Conservation (phyloP, 2,888 invertebrate genomes). For the Tenthredo distinguenda region DNA sequence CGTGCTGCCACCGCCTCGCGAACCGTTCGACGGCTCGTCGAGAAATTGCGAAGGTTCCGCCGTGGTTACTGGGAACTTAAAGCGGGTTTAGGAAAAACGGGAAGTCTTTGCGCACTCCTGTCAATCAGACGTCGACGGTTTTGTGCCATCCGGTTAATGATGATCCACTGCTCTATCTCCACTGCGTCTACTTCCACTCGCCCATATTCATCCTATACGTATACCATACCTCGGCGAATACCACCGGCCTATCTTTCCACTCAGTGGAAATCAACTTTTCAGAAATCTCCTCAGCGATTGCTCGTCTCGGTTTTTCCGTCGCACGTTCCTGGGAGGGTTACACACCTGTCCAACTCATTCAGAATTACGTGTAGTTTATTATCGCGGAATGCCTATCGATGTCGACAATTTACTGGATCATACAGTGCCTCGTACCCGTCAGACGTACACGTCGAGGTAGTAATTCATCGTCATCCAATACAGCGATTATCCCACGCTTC, state of each 20-base stretch:
- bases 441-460: not conserved
- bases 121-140: slow-evolving; percentile 75
- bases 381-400: slow-evolving; percentile 15
- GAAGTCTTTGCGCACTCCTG: slow-evolving; percentile 73
- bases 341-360: slow-evolving; percentile 37
- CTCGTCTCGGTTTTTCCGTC: slow-evolving; percentile 29
- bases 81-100: slow-evolving; percentile 74
- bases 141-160: slow-evolving; percentile 74
- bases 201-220: not conserved
- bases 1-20: slow-evolving; percentile 54
- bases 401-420: not conserved
- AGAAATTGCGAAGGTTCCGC: slow-evolving; percentile 62
- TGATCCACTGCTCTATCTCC: slow-evolving; percentile 74
- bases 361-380: slow-evolving; percentile 37
- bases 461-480: slow-evolving; percentile 4
- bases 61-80: slow-evolving; percentile 69
- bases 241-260: not conserved
- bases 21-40: slow-evolving; percentile 51
- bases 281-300: slow-evolving; percentile 32
- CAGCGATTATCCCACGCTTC: slow-evolving; percentile 46
- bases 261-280: slow-evolving; percentile 46
- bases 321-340: slow-evolving; percentile 38
- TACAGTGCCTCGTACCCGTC: not conserved
- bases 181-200: slow-evolving; percentile 5
- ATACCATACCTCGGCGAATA: not conserved